Evolutionary conservation across 2,888 invertebrate genomes (phyloP).

Genomic region (Tinea semifulvella): DNA sequence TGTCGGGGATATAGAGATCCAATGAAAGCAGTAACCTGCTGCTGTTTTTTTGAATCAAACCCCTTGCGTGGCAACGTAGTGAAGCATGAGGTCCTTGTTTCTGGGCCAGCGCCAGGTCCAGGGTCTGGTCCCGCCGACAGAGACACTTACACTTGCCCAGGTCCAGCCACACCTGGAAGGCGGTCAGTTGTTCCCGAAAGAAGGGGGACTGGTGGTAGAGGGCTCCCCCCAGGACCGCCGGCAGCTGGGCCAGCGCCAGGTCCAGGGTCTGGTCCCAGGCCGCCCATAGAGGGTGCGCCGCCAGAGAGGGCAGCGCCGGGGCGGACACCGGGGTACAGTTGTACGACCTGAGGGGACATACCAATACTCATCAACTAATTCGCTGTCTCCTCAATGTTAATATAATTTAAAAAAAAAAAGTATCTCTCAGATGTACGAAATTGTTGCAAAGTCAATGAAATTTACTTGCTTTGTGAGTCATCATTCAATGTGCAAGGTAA

Average conservation of each 20-base stretch:
- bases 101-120: constrained; percentile 94
- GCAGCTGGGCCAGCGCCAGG: constrained; percentile 90
- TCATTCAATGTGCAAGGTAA: no score
- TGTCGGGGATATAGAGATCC: no score
- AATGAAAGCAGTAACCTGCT: no score
- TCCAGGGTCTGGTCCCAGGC: constrained; percentile 99
- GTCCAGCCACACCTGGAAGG: constrained; percentile 95
- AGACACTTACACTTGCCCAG: constrained; percentile 71
- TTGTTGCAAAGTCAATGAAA: no score
- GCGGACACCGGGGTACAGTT: constrained; percentile 96
- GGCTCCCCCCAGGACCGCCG: constrained; percentile 72
- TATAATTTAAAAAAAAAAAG: no score
- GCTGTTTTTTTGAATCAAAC: no score
- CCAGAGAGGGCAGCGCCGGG: constrained; percentile 91
- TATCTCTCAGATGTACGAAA: no score
- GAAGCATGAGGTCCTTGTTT: no score
- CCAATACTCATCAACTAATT: no score
- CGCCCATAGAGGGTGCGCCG: constrained; percentile 91
- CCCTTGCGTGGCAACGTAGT: no score
- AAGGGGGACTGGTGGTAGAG: constrained; percentile 80
- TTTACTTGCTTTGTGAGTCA: no score
- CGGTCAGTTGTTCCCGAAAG: constrained; percentile 97
- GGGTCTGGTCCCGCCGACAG: constrained; percentile 97
- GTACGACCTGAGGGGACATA: constrained; percentile 81
- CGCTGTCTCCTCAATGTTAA: no score